Conservation (phyloP, 2,888 invertebrate species). For the Cosmia pyralina region DNA sequence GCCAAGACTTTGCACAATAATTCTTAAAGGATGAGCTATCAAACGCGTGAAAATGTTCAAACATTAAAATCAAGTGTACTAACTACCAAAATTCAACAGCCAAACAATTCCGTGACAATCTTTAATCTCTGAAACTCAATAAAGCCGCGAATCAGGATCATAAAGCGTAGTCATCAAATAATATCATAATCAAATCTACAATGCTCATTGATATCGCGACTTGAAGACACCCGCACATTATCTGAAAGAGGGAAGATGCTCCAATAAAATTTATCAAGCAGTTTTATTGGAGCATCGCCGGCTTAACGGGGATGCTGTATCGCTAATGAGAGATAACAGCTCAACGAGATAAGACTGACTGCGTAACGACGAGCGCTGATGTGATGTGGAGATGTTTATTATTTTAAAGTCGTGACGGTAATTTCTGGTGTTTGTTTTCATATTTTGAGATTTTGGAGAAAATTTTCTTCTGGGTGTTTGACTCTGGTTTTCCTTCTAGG, state of each 20-base stretch:
- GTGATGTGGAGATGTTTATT: slow-evolving; percentile 20
- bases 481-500: neutral
- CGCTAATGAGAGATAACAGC: slow-evolving; percentile 79
- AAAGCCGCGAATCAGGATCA: slow-evolving; percentile 48
- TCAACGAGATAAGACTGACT: slow-evolving; percentile 46
- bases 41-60: slow-evolving; percentile 11
- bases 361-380: slow-evolving; percentile 21
- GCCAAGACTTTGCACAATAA: neutral
- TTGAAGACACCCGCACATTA: slow-evolving; percentile 52
- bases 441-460: neutral
- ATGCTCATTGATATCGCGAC: slow-evolving; percentile 64
- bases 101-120: slow-evolving; percentile 48
- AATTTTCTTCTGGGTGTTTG: neutral
- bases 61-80: slow-evolving; percentile 14
- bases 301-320: slow-evolving; percentile 74
- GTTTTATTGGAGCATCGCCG: slow-evolving; percentile 76
- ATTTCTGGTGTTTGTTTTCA: slow-evolving; percentile 19
- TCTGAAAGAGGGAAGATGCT: slow-evolving; percentile 54
- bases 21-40: neutral
- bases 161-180: slow-evolving; percentile 62
- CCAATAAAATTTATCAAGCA: slow-evolving; percentile 76
- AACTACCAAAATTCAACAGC: slow-evolving; percentile 3
- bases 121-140: slow-evolving; percentile 51
- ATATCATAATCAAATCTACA: slow-evolving; percentile 60
- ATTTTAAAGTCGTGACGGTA: slow-evolving; percentile 13